Percentiles rank a stretch among this genome's conserved stretches.
Evolutionary conservation across 2,797 vertebrate species (phyloP).

Genomic region (Cephalopachus bancanus): DNA sequence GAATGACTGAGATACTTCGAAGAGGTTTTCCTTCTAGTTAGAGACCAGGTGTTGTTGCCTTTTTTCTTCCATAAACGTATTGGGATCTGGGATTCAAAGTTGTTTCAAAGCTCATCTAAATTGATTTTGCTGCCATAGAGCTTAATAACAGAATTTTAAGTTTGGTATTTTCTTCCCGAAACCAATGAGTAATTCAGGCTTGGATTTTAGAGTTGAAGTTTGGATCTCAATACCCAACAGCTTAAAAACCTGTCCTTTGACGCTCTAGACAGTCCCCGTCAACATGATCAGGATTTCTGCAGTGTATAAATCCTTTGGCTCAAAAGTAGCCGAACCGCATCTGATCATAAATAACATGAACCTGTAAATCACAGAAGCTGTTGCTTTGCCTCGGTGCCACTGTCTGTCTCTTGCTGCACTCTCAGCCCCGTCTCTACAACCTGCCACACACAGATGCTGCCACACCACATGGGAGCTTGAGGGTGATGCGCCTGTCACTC

Average conservation of each 20-base stretch:
- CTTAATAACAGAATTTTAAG: constrained; percentile 71
- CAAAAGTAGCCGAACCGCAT: background rate
- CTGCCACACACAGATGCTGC: background rate
- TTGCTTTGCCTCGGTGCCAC: background rate
- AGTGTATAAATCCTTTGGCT: constrained; percentile 34
- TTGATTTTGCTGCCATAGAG: constrained; percentile 31
- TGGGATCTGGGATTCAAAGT: constrained; percentile 32
- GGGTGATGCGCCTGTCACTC: background rate
- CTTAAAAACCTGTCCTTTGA: constrained; percentile 40
- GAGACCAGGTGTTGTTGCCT: constrained; percentile 46
- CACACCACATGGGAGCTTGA: background rate
- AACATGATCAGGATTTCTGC: background rate
- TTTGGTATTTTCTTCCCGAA: constrained; percentile 24
- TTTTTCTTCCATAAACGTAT: background rate
- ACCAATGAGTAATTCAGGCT: constrained; percentile 43
- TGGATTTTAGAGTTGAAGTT: constrained; percentile 60
- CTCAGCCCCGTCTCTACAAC: background rate
- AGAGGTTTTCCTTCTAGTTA: constrained; percentile 13
- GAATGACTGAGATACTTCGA: background rate
- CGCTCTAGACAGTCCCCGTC: background rate
- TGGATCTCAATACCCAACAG: constrained; percentile 48
- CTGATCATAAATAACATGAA: constrained; percentile 25
- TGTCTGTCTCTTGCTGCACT: background rate
- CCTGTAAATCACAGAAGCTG: background rate
- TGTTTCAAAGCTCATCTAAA: constrained; percentile 64